Conservation (phyloP, 2,113 vertebrate species). For the Sylvicapra grimmia region DNA sequence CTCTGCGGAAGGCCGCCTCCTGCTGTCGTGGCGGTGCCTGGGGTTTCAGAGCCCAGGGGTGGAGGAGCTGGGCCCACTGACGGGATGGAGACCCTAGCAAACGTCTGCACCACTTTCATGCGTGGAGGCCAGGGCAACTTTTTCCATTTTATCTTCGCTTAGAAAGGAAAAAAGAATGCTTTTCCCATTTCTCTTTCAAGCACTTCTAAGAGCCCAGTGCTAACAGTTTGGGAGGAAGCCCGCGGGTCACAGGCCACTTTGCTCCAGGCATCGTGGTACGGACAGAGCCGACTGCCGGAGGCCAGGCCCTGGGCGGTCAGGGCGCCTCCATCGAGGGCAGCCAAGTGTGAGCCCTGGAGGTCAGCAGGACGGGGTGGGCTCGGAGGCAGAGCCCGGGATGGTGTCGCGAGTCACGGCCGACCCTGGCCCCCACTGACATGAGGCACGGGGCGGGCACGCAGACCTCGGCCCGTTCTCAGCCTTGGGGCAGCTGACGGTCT, state of each 20-base stretch:
- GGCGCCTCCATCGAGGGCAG: background rate
- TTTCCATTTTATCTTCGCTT: constrained; percentile 34
- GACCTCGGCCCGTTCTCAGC: background rate
- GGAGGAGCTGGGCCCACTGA: constrained; percentile 29
- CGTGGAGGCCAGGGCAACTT: background rate
- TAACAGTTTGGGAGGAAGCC: background rate
- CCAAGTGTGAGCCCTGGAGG: accelerated
- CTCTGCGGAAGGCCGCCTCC: background rate
- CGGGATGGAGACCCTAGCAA: constrained; percentile 36
- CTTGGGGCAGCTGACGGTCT: accelerated
- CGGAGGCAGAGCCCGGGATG: accelerated
- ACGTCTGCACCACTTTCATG: background rate
- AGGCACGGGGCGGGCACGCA: background rate
- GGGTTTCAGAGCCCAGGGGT: constrained; percentile 11
- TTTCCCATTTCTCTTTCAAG: background rate
- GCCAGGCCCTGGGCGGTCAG: background rate
- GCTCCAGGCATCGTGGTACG: accelerated
- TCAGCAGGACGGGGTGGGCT: accelerated
- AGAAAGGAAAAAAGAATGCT: background rate
- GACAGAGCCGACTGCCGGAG: background rate
- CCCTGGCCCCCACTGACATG: background rate
- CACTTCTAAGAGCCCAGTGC: background rate
- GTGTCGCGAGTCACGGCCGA: background rate
- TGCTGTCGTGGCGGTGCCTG: background rate
- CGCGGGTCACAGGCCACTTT: background rate